Evolutionary conservation across 2,797 vertebrate species (phyloP).

Genomic region (Apogon hyalosoma): DNA sequence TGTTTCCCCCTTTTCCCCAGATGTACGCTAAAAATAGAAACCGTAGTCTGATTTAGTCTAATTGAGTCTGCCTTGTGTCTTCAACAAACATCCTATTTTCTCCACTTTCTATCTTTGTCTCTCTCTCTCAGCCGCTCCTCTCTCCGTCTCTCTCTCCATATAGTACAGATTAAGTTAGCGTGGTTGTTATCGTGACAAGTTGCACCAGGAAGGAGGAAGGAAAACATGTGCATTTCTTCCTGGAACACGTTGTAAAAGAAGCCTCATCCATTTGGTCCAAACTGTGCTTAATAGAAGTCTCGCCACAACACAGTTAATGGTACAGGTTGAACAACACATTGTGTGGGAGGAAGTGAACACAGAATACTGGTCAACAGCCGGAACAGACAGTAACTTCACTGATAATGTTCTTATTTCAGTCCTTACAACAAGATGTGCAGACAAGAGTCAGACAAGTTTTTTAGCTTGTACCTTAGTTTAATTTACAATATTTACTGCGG

Average conservation of each 20-base stretch:
- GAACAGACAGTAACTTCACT: slow-evolving; percentile 17
- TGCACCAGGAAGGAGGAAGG: slow-evolving; percentile 24
- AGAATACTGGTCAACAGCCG: slow-evolving; percentile 8
- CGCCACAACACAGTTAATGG: slow-evolving; percentile 26
- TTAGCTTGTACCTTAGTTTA: not conserved
- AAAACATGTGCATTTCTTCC: slow-evolving; percentile 38
- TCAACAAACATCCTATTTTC: slow-evolving; percentile 39
- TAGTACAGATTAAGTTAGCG: slow-evolving; percentile 38
- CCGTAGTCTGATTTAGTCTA: slow-evolving; percentile 63
- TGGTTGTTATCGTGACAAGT: slow-evolving; percentile 21
- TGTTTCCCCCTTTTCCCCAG: slow-evolving; percentile 66
- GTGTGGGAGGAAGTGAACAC: slow-evolving; percentile 33
- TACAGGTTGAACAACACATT: slow-evolving; percentile 23
- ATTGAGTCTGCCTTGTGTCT: slow-evolving; percentile 58
- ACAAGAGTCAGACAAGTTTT: slow-evolving; percentile 3
- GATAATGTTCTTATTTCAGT: slow-evolving; percentile 18
- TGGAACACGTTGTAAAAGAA: slow-evolving; percentile 45
- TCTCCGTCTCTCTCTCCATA: slow-evolving; percentile 14
- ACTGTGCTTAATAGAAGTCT: slow-evolving; percentile 42
- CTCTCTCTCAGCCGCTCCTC: not conserved
- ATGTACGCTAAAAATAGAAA: slow-evolving; percentile 75
- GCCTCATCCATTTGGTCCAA: slow-evolving; percentile 15
- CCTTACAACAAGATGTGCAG: too few species aligned
- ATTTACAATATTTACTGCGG: too few species aligned
- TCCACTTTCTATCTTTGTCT: slow-evolving; percentile 15